phyloP scores from a whole-genome alignment of 2,113 vertebrate species.

The Saccopteryx bilineata region DNA sequence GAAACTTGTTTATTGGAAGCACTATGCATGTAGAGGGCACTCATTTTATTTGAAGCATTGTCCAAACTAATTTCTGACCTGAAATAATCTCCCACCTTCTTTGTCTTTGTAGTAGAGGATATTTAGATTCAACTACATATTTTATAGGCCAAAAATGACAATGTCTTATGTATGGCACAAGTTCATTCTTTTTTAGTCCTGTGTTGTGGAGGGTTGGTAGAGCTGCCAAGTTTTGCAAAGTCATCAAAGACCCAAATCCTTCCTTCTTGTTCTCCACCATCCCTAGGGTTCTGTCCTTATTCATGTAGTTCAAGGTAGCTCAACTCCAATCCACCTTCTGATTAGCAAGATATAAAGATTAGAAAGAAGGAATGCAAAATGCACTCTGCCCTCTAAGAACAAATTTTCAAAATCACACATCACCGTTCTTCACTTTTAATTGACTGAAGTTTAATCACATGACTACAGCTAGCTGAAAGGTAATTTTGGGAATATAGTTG shows the following conservation, averaged over 20 bases:
- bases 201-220: not conserved
- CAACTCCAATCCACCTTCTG: not conserved
- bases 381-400: not conserved
- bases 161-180: not conserved
- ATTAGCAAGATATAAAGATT: not conserved
- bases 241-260: not conserved
- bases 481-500: not conserved
- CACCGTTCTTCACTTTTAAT: not conserved
- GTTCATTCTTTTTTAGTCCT: not conserved
- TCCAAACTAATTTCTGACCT: slow-evolving; percentile 47
- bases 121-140: not conserved
- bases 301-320: not conserved
- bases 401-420: not conserved
- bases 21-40: not conserved
- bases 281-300: not conserved
- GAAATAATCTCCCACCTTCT: slow-evolving; percentile 4
- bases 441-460: not conserved
- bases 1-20: not conserved
- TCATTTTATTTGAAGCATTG: slow-evolving; percentile 41
- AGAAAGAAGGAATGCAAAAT: not conserved
- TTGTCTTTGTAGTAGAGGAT: not conserved
- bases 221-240: not conserved
- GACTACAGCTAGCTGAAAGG: not conserved
- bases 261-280: not conserved
- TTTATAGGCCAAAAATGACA: not conserved